Evolutionary conservation across 2,113 vertebrate genomes (phyloP).

Genomic region (Epinephelus lanceolatus): DNA sequence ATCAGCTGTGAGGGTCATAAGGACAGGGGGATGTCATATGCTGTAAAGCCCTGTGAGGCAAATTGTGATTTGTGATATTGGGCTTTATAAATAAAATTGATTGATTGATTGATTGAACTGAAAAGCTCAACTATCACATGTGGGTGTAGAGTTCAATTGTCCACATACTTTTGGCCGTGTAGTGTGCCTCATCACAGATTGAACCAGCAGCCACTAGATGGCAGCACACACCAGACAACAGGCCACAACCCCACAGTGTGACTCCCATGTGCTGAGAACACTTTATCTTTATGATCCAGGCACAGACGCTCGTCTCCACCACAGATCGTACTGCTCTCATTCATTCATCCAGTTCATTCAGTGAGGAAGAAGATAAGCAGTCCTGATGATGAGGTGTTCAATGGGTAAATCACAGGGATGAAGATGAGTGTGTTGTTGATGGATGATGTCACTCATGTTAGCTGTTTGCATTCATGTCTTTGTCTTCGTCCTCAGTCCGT

Average conservation of each 20-base stretch:
- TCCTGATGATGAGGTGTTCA: neutral
- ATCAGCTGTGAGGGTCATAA: no score
- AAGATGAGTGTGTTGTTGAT: neutral
- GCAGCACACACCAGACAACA: slow-evolving; percentile 19
- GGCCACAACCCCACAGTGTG: neutral
- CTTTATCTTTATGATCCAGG: slow-evolving; percentile 2
- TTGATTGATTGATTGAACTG: no score
- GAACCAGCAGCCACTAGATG: slow-evolving; percentile 6
- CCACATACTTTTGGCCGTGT: slow-evolving; percentile 3
- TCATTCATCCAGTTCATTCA: no score
- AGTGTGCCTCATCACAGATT: neutral
- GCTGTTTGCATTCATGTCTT: neutral
- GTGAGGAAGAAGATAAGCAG: neutral
- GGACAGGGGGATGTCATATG: no score
- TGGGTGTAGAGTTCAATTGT: neutral
- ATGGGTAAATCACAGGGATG: neutral
- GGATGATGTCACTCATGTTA: neutral
- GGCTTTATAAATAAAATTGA: no score
- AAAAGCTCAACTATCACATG: no score
- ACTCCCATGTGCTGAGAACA: neutral
- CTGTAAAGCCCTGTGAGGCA: no score
- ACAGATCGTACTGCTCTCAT: neutral
- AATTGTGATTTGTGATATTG: no score
- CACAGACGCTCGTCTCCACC: neutral
- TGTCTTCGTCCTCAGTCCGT: neutral